These are phyloP conservation scores for Ageneiosus marmoratus DNA, from an alignment of 2,113 vertebrate species.

Conservation along the genomic window DNA sequence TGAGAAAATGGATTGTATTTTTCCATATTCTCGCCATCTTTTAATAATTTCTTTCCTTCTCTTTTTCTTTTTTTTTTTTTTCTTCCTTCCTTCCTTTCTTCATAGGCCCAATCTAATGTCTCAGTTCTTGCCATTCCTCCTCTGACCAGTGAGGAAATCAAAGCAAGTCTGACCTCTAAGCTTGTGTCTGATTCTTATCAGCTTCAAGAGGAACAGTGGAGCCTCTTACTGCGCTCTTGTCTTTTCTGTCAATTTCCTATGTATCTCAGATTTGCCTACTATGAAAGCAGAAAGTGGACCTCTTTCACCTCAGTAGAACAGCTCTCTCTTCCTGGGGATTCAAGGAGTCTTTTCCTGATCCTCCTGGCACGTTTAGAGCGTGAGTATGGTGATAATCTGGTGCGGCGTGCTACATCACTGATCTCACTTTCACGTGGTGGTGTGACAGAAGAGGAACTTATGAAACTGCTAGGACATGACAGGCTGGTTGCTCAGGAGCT, in stretches of 20 bases:
- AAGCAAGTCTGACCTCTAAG: constrained; percentile 49
- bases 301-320: constrained; percentile 59
- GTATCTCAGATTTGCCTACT: constrained; percentile 63
- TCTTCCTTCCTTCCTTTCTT: neutral
- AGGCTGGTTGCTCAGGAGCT: constrained; percentile 63
- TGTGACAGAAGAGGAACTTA: constrained; percentile 68
- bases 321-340: constrained; percentile 53
- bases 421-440: constrained; percentile 67
- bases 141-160: constrained; percentile 61
- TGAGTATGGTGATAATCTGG: constrained; percentile 63
- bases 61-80: neutral
- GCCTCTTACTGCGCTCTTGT: constrained; percentile 62
- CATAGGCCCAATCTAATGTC: constrained; percentile 55
- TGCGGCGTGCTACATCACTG: constrained; percentile 61
- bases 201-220: constrained; percentile 61
- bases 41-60: neutral
- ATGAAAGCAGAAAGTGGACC: constrained; percentile 64
- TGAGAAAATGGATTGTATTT: neutral
- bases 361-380: constrained; percentile 64
- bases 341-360: constrained; percentile 61
- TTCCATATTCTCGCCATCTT: neutral
- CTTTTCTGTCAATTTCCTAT: constrained; percentile 67
- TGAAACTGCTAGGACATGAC: constrained; percentile 66
- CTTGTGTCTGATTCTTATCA: constrained; percentile 56
- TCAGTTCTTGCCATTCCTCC: constrained; percentile 60